Conservation (phyloP, 2,797 vertebrate species). For the Leuciscus waleckii region DNA sequence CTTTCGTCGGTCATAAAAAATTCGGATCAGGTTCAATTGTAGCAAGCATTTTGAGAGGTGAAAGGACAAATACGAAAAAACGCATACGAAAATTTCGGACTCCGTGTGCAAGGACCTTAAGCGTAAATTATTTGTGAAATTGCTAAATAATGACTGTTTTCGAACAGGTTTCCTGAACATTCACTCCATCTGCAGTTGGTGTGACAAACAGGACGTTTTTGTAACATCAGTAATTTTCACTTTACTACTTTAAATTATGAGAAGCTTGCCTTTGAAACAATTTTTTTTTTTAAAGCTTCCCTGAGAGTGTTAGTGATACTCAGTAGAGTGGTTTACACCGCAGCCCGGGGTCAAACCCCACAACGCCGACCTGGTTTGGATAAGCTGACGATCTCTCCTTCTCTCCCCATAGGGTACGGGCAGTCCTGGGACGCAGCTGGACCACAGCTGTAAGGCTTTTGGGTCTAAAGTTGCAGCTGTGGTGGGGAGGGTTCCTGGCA, state of each 20-base stretch:
- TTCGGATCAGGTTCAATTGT: too few species aligned
- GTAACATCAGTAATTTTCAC: too few species aligned
- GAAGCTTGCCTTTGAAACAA: background rate
- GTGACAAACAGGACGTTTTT: background rate
- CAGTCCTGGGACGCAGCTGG: conserved; percentile 64
- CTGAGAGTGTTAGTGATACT: background rate
- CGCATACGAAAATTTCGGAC: too few species aligned
- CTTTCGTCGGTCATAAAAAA: too few species aligned
- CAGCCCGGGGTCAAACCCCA: background rate
- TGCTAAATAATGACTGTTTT: background rate
- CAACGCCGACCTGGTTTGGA: conserved; percentile 7
- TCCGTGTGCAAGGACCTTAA: background rate
- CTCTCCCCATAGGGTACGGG: conserved; percentile 59
- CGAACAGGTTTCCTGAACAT: background rate
- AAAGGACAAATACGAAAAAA: too few species aligned
- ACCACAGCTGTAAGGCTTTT: conserved; percentile 64
- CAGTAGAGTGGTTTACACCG: background rate
- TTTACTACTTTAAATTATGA: background rate
- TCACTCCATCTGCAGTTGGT: background rate
- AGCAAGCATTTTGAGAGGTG: too few species aligned
- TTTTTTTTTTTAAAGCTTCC: too few species aligned
- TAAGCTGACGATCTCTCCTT: conserved; percentile 46
- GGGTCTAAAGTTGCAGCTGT: conserved; percentile 67
- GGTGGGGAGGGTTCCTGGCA: conserved; percentile 87
- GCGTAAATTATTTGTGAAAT: too few species aligned